Evolutionary conservation across 2,797 vertebrate genomes (phyloP).

Genomic region (Gadopsis bispinosus): DNA sequence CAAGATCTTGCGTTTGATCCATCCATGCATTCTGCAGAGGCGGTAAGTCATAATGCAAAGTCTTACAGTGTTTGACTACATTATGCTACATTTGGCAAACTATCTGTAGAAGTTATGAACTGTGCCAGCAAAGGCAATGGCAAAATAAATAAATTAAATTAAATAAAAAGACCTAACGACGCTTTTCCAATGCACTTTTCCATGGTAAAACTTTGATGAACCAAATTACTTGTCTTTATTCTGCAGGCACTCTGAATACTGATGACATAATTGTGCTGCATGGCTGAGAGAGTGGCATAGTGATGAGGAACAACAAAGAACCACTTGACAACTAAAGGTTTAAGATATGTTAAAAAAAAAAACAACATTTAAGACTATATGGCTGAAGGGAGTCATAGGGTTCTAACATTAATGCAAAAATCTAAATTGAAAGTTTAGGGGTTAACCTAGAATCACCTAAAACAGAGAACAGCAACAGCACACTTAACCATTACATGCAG

Average conservation of each 20-base stretch:
- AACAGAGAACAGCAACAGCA: neutral
- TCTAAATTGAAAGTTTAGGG: neutral
- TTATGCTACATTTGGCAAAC: constrained; percentile 15
- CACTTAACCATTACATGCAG: neutral
- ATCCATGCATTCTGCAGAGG: neutral
- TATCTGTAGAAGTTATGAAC: constrained; percentile 34
- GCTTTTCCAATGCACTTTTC: neutral
- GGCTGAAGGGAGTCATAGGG: neutral
- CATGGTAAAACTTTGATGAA: neutral
- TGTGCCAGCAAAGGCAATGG: constrained; percentile 8
- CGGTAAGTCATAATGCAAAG: constrained; percentile 10
- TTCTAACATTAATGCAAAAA: neutral
- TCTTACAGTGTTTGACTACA: constrained; percentile 9
- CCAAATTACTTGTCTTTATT: neutral
- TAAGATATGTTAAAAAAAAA: neutral
- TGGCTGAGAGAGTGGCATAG: neutral
- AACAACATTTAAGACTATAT: neutral
- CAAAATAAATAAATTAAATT: neutral
- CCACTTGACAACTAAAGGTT: neutral
- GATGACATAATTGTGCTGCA: constrained; percentile 1
- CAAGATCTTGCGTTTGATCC: neutral
- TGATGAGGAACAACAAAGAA: neutral
- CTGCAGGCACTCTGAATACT: neutral
- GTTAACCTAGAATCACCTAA: neutral
- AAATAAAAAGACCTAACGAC: neutral